A percentile compares a stretch with the other conserved stretches of the same genome.
phyloP scores from a whole-genome alignment of 2,113 vertebrate genomes.

The Daboia siamensis region DNA sequence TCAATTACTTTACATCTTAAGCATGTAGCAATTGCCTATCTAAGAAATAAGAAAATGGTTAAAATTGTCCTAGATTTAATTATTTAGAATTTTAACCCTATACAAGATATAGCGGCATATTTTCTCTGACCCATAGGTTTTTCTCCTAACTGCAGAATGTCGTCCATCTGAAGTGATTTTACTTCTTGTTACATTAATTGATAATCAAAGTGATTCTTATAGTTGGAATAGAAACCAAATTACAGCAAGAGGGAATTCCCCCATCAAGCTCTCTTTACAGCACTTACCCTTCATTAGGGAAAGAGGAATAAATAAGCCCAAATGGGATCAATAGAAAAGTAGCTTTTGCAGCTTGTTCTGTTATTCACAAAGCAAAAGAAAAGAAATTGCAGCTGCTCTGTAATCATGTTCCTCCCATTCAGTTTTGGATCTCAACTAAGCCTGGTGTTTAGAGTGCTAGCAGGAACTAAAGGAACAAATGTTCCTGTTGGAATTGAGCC shows the following conservation, averaged over 20 bases:
- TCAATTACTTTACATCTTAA: background rate
- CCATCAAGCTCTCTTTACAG: background rate
- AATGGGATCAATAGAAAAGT: background rate
- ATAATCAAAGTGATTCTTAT: background rate
- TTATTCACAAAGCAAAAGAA: background rate
- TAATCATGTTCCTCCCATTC: background rate
- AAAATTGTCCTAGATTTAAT: background rate
- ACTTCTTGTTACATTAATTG: background rate
- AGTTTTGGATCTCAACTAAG: background rate
- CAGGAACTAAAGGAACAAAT: background rate
- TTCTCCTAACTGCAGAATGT: background rate
- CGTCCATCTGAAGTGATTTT: background rate
- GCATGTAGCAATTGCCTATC: background rate
- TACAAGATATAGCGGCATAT: background rate
- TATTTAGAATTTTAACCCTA: background rate
- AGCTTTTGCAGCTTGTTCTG: background rate
- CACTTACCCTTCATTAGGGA: background rate
- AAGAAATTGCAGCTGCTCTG: background rate
- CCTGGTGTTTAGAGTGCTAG: background rate
- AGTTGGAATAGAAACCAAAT: background rate
- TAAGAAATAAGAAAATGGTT: background rate
- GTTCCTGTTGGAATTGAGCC: background rate
- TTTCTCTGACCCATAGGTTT: background rate
- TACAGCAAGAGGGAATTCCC: background rate
- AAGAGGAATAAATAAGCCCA: background rate